Percentiles rank a stretch among this genome's conserved stretches.
Evolutionary conservation across 1,140 invertebrate species (phyloP).

Genomic region (Formica selysi): DNA sequence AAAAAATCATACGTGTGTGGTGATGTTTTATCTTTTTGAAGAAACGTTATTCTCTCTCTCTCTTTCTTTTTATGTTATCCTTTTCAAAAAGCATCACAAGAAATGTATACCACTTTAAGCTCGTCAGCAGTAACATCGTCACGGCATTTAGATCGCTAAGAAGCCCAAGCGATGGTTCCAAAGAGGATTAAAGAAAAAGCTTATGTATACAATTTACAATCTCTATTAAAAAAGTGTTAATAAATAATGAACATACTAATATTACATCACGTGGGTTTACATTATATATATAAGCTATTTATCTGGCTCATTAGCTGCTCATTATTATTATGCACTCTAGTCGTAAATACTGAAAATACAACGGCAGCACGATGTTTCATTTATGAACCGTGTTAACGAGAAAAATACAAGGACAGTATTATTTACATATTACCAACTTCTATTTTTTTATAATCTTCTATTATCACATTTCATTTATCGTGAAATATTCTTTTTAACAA

Average conservation of each 20-base stretch:
- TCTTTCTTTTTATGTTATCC: background rate
- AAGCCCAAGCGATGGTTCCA: conserved; percentile 10
- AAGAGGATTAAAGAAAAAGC: conserved; percentile 29
- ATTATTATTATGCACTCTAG: background rate
- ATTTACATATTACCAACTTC: background rate
- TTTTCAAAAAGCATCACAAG: background rate
- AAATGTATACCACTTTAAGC: background rate
- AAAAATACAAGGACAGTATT: background rate
- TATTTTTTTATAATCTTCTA: background rate
- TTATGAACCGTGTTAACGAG: background rate
- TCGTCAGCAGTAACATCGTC: background rate
- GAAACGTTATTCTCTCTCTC: background rate
- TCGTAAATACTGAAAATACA: background rate
- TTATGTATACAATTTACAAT: conserved; percentile 19
- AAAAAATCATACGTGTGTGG: background rate
- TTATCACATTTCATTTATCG: background rate
- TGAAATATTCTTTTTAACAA: conserved; percentile 4
- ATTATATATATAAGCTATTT: conserved; percentile 2
- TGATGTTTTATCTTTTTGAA: background rate
- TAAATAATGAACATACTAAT: background rate
- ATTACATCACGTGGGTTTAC: background rate
- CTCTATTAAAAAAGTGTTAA: conserved; percentile 2
- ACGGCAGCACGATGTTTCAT: background rate
- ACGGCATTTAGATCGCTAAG: background rate
- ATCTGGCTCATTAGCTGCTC: conserved; percentile 13